Percentiles rank a stretch among this genome's conserved stretches.
Conservation (phyloP, 2,888 invertebrate genomes). For the Reticulitermes lucifugus region DNA sequence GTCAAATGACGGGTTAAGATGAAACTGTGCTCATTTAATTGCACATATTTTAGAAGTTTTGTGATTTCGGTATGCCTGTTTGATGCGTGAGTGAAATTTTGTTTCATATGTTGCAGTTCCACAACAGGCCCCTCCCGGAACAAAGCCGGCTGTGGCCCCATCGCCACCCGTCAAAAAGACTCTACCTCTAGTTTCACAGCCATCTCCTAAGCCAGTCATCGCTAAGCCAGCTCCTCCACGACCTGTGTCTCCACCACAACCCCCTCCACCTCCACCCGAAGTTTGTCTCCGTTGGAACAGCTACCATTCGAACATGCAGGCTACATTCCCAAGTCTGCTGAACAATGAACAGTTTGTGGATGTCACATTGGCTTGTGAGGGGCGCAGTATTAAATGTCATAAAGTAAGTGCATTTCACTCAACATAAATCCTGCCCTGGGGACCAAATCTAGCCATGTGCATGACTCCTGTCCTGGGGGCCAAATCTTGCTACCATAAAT, state of each 20-base stretch:
- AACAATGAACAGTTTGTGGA: constrained; percentile 88
- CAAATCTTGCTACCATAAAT: too few relatives aligned
- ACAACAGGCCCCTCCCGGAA: constrained; percentile 58
- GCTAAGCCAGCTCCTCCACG: constrained; percentile 9
- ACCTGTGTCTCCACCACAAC: constrained; percentile 58
- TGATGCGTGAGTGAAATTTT: too few relatives aligned
- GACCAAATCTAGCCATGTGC: too few relatives aligned
- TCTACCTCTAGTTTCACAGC: constrained; percentile 17
- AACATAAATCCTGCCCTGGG: too few relatives aligned
- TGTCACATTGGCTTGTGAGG: constrained; percentile 90
- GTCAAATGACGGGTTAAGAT: too few relatives aligned
- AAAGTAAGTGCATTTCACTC: constrained; percentile 63
- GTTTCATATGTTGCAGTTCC: constrained; percentile 21
- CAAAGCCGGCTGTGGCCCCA: constrained; percentile 1
- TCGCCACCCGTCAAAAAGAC: constrained; percentile 57
- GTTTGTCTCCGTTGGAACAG: constrained; percentile 83
- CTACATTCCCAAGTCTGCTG: constrained; percentile 80
- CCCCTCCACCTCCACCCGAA: constrained; percentile 41
- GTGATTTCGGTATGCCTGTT: too few relatives aligned
- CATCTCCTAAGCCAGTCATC: constrained; percentile 7
- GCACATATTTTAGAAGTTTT: too few relatives aligned
- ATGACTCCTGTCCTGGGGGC: too few relatives aligned
- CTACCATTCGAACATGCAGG: constrained; percentile 82
- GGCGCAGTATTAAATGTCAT: constrained; percentile 87
- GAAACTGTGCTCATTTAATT: too few relatives aligned